Conservation (phyloP, 2,888 invertebrate species). For the Osmoderma eremita region DNA sequence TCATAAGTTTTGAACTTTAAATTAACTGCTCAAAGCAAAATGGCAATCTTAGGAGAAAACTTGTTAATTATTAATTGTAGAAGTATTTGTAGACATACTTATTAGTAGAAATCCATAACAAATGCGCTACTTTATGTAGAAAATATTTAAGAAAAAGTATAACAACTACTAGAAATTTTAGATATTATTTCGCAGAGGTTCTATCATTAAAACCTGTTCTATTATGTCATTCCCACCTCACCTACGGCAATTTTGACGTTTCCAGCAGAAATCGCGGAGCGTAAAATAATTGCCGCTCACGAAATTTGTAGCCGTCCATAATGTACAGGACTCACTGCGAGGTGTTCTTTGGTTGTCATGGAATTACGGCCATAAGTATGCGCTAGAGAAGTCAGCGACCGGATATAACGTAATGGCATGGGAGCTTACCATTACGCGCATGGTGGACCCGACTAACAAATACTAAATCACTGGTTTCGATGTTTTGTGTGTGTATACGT, state of each 20-base stretch:
- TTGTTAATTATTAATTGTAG: no score
- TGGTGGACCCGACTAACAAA: constrained; percentile 16
- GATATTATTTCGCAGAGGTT: no score
- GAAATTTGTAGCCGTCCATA: background rate
- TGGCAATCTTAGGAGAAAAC: no score
- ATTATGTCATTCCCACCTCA: no score
- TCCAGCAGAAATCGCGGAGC: background rate
- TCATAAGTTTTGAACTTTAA: no score
- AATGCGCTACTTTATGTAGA: no score
- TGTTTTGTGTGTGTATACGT: constrained; percentile 7
- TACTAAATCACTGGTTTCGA: constrained; percentile 21
- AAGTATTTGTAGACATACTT: no score
- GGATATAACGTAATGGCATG: constrained; percentile 7
- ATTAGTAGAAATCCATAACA: no score
- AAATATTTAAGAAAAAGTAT: no score
- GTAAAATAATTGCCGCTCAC: constrained; percentile 22
- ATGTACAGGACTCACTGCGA: constrained; percentile 7
- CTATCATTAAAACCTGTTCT: no score
- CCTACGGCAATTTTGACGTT: constrained; percentile 1
- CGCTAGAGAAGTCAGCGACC: constrained; percentile 15
- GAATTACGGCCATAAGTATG: constrained; percentile 23
- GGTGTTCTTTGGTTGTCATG: background rate
- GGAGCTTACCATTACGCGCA: constrained; percentile 11
- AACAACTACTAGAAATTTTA: no score
- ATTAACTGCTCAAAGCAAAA: no score